Conservation (phyloP, 2,797 vertebrate species). For the Lophura swinhoii region DNA sequence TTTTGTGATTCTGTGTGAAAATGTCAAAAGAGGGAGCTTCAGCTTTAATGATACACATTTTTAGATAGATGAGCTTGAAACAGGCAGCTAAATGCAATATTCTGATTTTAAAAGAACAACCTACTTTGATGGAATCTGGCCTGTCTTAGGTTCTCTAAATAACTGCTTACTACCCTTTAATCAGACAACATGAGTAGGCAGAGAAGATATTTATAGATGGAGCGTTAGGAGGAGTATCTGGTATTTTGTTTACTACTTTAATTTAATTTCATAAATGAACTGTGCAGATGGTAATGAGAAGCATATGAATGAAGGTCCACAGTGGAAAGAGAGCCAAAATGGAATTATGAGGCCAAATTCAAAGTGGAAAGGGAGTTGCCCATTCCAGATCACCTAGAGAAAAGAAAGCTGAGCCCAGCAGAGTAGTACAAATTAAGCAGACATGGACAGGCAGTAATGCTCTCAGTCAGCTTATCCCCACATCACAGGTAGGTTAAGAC, state of each 20-base stretch:
- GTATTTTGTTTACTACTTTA: conserved; percentile 72
- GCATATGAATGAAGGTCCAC: conserved; percentile 36
- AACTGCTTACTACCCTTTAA: conserved; percentile 28
- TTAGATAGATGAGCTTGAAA: background rate
- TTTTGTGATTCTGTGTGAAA: background rate
- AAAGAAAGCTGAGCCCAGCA: background rate
- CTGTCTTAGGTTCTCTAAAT: conserved; percentile 32
- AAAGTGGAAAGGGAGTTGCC: conserved; percentile 14
- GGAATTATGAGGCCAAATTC: background rate
- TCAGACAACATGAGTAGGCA: conserved; percentile 55
- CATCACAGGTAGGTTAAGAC: background rate
- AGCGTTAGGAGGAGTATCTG: conserved; percentile 54
- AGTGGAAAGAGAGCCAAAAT: conserved; percentile 42
- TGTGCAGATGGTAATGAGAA: conserved; percentile 25
- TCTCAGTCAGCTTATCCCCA: background rate
- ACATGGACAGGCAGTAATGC: background rate
- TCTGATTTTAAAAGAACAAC: background rate
- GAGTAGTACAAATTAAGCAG: background rate
- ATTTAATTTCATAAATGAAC: conserved; percentile 68
- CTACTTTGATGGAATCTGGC: conserved; percentile 20
- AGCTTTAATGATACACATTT: background rate
- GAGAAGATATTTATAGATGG: conserved; percentile 51
- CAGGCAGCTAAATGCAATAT: background rate
- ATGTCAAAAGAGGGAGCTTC: background rate
- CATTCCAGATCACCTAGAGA: conserved; percentile 3